These are phyloP conservation scores for Cyclargus thomasi DNA, from an alignment of 1,140 invertebrate genomes.

Conservation along the genomic window DNA sequence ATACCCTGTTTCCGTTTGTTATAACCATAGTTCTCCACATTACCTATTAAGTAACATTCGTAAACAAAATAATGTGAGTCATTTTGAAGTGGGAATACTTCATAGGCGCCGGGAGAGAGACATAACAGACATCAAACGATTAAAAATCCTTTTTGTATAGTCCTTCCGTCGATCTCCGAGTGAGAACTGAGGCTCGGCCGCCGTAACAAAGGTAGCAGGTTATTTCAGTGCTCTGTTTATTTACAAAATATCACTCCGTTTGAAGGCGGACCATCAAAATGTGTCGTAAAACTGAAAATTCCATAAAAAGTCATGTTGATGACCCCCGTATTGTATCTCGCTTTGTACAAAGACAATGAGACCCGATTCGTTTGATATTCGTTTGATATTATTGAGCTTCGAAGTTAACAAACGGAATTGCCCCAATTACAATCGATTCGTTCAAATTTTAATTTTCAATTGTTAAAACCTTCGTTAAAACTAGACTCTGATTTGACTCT, in stretches of 20 bases:
- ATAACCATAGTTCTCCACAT: background rate
- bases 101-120: slow-evolving; percentile 25
- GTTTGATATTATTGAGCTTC: slow-evolving; percentile 53
- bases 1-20: background rate
- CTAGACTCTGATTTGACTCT: too few species aligned
- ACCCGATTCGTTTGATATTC: slow-evolving; percentile 43
- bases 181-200: slow-evolving; percentile 51
- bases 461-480: background rate
- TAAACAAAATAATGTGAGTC: slow-evolving; percentile 3
- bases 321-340: slow-evolving; percentile 67
- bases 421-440: background rate
- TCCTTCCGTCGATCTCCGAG: slow-evolving; percentile 40
- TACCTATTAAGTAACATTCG: background rate
- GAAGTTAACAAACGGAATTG: slow-evolving; percentile 21
- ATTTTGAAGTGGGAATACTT: slow-evolving; percentile 12
- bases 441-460: background rate
- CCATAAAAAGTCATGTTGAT: slow-evolving; percentile 75
- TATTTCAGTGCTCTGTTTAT: slow-evolving; percentile 73
- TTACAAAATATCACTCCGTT: slow-evolving; percentile 75
- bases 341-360: slow-evolving; percentile 70
- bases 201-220: slow-evolving; percentile 72
- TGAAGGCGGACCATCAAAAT: slow-evolving; percentile 75
- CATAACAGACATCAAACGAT: slow-evolving; percentile 30
- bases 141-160: slow-evolving; percentile 39
- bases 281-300: slow-evolving; percentile 71